Evolutionary conservation across 2,888 invertebrate genomes (phyloP).

Genomic region (Eupithecia tripunctaria): DNA sequence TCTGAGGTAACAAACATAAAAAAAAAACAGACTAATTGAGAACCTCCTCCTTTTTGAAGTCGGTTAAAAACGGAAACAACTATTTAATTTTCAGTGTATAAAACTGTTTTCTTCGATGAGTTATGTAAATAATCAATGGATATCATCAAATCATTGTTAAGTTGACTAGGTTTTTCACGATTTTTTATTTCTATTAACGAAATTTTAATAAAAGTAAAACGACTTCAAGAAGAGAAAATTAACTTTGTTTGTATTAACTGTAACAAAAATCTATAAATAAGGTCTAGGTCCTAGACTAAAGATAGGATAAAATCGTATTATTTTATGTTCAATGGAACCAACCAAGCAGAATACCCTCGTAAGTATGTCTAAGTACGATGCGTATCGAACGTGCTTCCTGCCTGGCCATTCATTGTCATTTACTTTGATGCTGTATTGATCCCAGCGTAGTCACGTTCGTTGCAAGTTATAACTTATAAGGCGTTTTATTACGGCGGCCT

Average conservation of each 20-base stretch:
- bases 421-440: constrained; percentile 73
- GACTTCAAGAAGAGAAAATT: not conserved
- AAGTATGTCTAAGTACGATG: constrained; percentile 26
- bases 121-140: not conserved
- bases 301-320: not conserved
- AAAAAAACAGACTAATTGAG: no score
- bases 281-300: no score
- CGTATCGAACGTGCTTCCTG: constrained; percentile 44
- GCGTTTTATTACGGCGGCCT: constrained; percentile 47
- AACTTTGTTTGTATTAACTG: no score
- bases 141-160: not conserved
- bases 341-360: constrained; percentile 3
- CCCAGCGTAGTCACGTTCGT: constrained; percentile 61
- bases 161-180: not conserved
- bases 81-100: not conserved
- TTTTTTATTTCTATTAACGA: not conserved
- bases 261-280: no score
- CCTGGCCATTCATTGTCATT: constrained; percentile 71
- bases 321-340: not conserved
- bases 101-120: not conserved
- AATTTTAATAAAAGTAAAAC: not conserved
- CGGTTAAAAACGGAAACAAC: not conserved
- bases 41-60: no score
- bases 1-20: no score
- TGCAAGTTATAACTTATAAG: constrained; percentile 54